phyloP scores from a whole-genome alignment of 2,113 vertebrate species.

The Oreochromis niloticus region DNA sequence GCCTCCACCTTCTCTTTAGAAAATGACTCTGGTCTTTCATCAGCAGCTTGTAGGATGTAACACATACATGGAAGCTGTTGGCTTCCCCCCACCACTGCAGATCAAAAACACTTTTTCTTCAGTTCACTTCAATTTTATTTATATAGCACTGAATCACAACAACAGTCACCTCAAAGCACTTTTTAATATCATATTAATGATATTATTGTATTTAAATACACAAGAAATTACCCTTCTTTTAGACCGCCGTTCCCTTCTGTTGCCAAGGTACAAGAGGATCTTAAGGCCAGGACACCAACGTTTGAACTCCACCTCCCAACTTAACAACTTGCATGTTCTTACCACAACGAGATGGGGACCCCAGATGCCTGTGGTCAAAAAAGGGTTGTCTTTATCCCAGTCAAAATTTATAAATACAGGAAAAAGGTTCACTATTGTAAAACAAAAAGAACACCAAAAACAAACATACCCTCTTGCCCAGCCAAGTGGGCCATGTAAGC shows the following conservation, averaged over 20 bases:
- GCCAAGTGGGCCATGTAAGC: constrained; percentile 90
- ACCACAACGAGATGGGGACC: constrained; percentile 90
- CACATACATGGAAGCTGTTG: constrained; percentile 86
- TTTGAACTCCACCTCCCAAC: constrained; percentile 90
- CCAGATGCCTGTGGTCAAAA: constrained; percentile 78
- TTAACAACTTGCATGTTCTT: constrained; percentile 83
- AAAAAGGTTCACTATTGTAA: not conserved
- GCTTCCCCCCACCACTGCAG: constrained; percentile 81
- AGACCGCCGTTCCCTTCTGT: constrained; percentile 77
- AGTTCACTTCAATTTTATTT: not conserved
- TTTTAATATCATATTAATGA: not conserved
- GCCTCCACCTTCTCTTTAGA: constrained; percentile 81
- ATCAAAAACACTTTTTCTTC: not conserved
- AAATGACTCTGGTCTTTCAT: constrained; percentile 85
- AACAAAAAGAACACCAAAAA: not conserved
- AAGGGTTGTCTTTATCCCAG: not conserved
- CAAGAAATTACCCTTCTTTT: constrained; percentile 79
- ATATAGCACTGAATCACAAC: not conserved
- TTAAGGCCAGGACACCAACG: constrained; percentile 91
- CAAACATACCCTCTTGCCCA: constrained; percentile 79
- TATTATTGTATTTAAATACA: not conserved
- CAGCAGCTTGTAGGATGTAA: constrained; percentile 89
- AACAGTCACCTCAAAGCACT: not conserved
- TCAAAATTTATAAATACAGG: not conserved
- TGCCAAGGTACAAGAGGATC: constrained; percentile 86